Base-by-base conservation (phyloP, 2,888 invertebrate genomes). In the Thera obeliscata region DNA sequence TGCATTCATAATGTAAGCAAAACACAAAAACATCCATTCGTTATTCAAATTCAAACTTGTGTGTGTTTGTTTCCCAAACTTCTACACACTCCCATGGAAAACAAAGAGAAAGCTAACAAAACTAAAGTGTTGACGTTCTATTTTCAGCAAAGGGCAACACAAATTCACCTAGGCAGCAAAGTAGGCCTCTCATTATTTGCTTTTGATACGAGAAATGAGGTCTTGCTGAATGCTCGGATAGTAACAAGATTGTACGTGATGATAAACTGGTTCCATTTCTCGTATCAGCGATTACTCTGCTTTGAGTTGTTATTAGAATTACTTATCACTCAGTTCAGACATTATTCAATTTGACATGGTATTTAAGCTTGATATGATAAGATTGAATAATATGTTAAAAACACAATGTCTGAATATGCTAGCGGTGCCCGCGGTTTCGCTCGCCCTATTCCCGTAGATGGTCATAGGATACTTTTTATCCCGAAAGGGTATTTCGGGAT, bases 181-280 rank as follows among this genome's bases (percentile, higher is more conserved):
- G 64, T 55, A 48, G 62, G 38, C 56, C 38, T 43, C 60, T 56
- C 22, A 52, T 43, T 50, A 55, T 59, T 12, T 38, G 54, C 36
- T 50, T 56, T 65, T 38, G 49, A 56, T 55, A 54, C 54, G 55
- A 22, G 22, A 60, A 61, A 50, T 9, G 65, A 36, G 65, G 50
- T 43, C 62, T 57, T 12, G 61, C 35, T 56, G 72, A 74, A 70
- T 12, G 61, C 35, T 56, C 73, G 74, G 71, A 71, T 74, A 77
- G 80, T 67, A 79, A 79, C 80, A 56, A 67, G 67, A 74, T 71
- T 41, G 50, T 48, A 35, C 57, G 38, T 55, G 62, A 67, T 67
- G 58, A 67, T 62, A 43, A 63, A 62, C 58, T 62, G 55, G 62
- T 61, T 61, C 38, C 38, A 36, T 59, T 55, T 55, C 62, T 61